Percentiles rank a stretch among this genome's conserved stretches.
phyloP scores from a whole-genome alignment of 2,797 vertebrate species.

The Hirundo rustica region DNA sequence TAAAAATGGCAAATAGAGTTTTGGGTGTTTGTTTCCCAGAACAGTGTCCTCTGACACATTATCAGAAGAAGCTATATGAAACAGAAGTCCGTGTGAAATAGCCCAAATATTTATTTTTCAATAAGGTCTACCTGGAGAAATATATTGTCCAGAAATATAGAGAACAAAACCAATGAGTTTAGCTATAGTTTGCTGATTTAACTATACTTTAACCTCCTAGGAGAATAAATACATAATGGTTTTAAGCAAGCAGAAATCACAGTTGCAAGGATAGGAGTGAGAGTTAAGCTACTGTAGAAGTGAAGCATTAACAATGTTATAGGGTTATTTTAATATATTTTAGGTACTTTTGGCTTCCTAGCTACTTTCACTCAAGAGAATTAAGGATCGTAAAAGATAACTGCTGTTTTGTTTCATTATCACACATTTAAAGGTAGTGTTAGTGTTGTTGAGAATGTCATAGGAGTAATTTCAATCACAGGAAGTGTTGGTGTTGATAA shows the following conservation, averaged over 20 bases:
- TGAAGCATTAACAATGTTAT: background rate
- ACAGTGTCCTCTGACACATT: background rate
- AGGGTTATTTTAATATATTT: background rate
- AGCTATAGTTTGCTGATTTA: background rate
- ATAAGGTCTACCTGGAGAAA: background rate
- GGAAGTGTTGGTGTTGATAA: constrained; percentile 28
- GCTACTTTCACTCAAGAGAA: background rate
- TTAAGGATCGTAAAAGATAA: background rate
- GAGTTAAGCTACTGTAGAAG: background rate
- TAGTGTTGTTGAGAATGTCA: background rate
- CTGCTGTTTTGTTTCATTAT: constrained; percentile 17
- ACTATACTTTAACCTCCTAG: background rate
- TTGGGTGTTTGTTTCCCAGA: background rate
- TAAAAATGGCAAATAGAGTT: background rate
- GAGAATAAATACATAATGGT: background rate
- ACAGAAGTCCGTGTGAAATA: background rate
- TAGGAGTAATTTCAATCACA: constrained; percentile 34
- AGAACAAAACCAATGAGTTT: background rate
- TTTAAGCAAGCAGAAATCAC: background rate
- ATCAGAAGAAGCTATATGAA: background rate
- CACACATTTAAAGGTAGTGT: background rate
- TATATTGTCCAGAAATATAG: background rate
- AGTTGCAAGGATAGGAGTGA: background rate
- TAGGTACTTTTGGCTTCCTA: background rate
- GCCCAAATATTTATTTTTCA: background rate